Percentiles rank a stretch among this genome's conserved stretches.
Evolutionary conservation across 2,113 vertebrate species (phyloP).

Genomic region (Macquaria australasica): DNA sequence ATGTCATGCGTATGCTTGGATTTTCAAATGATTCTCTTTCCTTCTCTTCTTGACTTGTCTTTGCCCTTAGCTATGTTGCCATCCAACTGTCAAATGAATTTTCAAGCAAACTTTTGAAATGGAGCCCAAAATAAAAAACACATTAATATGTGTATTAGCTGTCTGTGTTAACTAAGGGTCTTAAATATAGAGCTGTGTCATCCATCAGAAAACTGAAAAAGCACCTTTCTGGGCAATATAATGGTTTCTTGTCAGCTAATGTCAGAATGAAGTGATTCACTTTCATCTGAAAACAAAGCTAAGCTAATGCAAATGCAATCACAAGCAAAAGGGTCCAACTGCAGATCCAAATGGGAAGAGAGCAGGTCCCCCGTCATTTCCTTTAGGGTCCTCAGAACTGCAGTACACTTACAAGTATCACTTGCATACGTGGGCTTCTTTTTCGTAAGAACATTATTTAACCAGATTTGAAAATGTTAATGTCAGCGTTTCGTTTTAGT

Average conservation of each 20-base stretch:
- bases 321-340: background rate
- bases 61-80: conserved; percentile 38
- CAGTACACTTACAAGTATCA: no score
- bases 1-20: conserved; percentile 19
- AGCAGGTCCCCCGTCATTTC: no score
- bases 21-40: conserved; percentile 8
- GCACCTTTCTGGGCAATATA: background rate
- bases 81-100: conserved; percentile 57
- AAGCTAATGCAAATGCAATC: background rate
- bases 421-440: no score
- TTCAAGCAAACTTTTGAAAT: conserved; percentile 42
- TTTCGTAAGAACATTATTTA: no score
- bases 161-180: no score
- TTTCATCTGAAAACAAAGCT: background rate
- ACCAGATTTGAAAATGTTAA: no score
- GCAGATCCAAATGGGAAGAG: background rate
- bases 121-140: conserved; percentile 16
- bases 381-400: no score
- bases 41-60: conserved; percentile 22
- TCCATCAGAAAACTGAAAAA: conserved; percentile 5
- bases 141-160: conserved; percentile 31
- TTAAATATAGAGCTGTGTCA: conserved; percentile 12
- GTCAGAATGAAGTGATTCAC: background rate
- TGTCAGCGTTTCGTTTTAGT: no score
- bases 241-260: background rate